phyloP scores from a whole-genome alignment of 2,888 invertebrate genomes.

The Tipula vernalis region DNA sequence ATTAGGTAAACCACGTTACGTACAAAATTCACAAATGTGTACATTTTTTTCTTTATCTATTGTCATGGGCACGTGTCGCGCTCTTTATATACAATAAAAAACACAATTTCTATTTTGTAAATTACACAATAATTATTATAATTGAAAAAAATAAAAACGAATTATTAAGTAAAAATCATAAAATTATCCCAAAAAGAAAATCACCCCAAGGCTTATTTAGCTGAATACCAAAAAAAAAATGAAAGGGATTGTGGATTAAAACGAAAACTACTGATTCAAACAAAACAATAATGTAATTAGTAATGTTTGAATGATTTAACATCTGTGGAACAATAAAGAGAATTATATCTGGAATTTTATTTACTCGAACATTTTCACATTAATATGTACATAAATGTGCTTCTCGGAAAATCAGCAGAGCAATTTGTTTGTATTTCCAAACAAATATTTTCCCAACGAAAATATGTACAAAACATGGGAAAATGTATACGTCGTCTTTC shows the following conservation, averaged over 20 bases:
- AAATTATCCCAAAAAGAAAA: background rate
- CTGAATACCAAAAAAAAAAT: background rate
- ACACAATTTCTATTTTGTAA: background rate
- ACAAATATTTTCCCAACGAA: background rate
- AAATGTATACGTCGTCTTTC: background rate
- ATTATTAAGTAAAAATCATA: background rate
- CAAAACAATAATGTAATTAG: background rate
- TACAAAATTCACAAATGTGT: background rate
- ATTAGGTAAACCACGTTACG: background rate
- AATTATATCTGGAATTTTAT: background rate
- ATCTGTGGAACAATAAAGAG: background rate
- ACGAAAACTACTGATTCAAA: background rate
- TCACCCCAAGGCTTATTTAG: background rate
- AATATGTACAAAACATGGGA: background rate
- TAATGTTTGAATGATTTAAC: background rate
- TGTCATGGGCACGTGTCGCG: background rate
- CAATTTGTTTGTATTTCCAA: background rate
- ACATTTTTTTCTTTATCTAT: background rate
- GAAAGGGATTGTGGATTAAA: background rate
- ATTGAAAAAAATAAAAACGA: background rate
- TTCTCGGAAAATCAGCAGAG: background rate
- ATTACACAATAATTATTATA: background rate
- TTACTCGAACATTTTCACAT: background rate
- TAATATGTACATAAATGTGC: background rate
- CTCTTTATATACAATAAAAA: background rate